phyloP scores from a whole-genome alignment of 2,888 invertebrate genomes.

The Priocnemis perturbator region DNA sequence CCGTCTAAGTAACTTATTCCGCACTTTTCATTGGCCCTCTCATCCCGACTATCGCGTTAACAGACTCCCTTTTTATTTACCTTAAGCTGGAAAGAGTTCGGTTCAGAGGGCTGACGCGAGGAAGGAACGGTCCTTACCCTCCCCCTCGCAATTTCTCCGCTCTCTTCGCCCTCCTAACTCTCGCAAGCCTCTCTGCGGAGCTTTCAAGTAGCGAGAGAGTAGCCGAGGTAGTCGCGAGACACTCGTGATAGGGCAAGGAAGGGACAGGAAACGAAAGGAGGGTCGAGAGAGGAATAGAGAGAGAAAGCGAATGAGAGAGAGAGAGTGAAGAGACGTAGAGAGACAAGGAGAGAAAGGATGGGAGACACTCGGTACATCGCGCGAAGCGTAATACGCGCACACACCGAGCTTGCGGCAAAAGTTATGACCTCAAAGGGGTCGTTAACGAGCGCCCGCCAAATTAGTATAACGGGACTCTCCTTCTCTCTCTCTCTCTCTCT shows the following conservation, averaged over 20 bases:
- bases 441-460: conserved; percentile 68
- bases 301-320: conserved; percentile 2
- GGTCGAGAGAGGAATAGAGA: not conserved
- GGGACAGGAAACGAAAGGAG: conserved; percentile 1
- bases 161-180: too few species aligned
- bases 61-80: too few species aligned
- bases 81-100: too few species aligned
- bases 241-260: not conserved
- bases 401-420: conserved; percentile 49
- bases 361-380: conserved; percentile 6
- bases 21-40: too few species aligned
- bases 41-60: too few species aligned
- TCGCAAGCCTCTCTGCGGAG: too few species aligned
- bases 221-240: too few species aligned
- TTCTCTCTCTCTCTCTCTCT: not conserved
- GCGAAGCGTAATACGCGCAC: conserved; percentile 9
- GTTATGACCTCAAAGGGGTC: conserved; percentile 72
- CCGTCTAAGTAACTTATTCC: too few species aligned
- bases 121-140: too few species aligned
- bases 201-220: too few species aligned
- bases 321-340: not conserved
- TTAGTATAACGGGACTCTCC: conserved; percentile 63
- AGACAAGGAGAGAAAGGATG: conserved; percentile 5
- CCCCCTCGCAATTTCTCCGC: too few species aligned
- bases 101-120: too few species aligned